phyloP scores from a whole-genome alignment of 2,888 invertebrate species.

The Mystacides longicornis region DNA sequence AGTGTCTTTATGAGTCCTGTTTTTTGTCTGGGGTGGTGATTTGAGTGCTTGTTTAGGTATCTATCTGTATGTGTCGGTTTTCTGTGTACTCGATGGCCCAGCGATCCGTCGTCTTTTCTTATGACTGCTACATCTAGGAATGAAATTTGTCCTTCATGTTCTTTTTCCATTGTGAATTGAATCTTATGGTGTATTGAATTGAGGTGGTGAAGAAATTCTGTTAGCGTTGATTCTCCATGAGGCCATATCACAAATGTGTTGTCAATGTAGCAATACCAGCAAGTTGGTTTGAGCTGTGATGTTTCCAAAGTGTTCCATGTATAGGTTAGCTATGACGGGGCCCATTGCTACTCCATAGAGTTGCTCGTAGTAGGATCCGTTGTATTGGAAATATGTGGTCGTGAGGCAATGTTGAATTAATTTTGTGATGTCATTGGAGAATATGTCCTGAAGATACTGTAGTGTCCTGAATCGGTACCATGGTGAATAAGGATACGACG shows the following conservation, averaged over 20 bases:
- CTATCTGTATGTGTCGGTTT: too few species aligned
- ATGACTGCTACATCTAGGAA: background rate
- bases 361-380: background rate
- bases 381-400: background rate
- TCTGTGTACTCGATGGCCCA: too few species aligned
- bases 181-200: background rate
- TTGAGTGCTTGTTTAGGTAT: too few species aligned
- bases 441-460: background rate
- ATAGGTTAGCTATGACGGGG: background rate
- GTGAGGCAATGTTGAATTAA: background rate
- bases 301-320: background rate
- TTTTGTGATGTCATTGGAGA: background rate
- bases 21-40: too few species aligned
- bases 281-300: background rate
- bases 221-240: background rate
- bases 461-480: background rate
- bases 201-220: background rate
- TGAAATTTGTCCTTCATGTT: background rate
- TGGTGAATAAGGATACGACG: background rate
- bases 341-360: background rate
- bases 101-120: background rate
- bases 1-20: too few species aligned
- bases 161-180: background rate
- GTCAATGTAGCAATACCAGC: background rate
- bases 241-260: background rate